A percentile compares a stretch with the other conserved stretches of the same genome.
Evolutionary conservation across 2,113 vertebrate genomes (phyloP).

Genomic region (Lepisosteus oculatus): DNA sequence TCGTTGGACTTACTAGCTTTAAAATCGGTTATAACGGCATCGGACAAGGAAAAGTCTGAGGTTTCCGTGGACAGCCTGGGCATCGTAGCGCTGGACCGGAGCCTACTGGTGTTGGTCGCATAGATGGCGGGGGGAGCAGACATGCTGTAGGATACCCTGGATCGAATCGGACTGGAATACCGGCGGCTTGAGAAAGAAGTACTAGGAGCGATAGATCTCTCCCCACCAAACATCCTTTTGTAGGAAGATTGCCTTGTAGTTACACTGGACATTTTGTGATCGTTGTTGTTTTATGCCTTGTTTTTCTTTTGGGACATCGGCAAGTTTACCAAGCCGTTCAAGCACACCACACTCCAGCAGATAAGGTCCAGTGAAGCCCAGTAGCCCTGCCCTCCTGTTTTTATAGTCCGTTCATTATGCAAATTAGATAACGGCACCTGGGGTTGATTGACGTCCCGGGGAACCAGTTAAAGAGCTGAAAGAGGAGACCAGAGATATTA

Average conservation of each 20-base stretch:
- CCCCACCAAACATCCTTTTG: slow-evolving; percentile 81
- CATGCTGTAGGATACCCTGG: slow-evolving; percentile 60
- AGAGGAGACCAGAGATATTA: neutral
- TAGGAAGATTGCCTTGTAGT: slow-evolving; percentile 69
- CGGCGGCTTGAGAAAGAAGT: slow-evolving; percentile 61
- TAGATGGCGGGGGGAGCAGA: slow-evolving; percentile 60
- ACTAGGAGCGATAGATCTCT: slow-evolving; percentile 39
- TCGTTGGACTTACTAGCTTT: slow-evolving; percentile 85
- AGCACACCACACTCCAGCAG: slow-evolving; percentile 15
- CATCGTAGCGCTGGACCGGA: slow-evolving; percentile 71
- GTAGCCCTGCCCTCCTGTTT: slow-evolving; percentile 23
- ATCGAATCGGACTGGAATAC: slow-evolving; percentile 70
- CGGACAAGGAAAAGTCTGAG: slow-evolving; percentile 84
- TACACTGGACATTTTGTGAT: slow-evolving; percentile 44
- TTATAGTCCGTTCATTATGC: slow-evolving; percentile 68
- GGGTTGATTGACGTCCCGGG: slow-evolving; percentile 24
- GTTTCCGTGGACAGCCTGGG: slow-evolving; percentile 68
- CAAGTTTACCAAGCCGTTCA: neutral
- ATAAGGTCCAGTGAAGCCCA: slow-evolving; percentile 41
- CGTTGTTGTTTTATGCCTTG: neutral
- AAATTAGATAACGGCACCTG: slow-evolving; percentile 33
- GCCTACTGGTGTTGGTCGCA: slow-evolving; percentile 54
- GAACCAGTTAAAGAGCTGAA: slow-evolving; percentile 33
- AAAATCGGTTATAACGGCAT: slow-evolving; percentile 88
- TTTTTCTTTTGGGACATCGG: slow-evolving; percentile 4